phyloP scores from a whole-genome alignment of 2,888 invertebrate genomes.

The Lysandra bellargus region DNA sequence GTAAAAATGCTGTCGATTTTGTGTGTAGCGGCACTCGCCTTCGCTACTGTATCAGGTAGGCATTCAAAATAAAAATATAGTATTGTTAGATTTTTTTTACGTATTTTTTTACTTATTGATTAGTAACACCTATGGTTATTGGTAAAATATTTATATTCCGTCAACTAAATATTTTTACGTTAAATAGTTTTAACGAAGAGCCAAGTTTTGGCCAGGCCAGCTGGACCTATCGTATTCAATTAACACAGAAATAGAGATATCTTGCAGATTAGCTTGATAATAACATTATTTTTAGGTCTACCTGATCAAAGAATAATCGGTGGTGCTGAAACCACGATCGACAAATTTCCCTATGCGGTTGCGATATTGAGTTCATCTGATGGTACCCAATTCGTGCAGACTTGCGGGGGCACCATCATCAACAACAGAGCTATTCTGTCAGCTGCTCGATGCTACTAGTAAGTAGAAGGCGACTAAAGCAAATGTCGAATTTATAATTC shows the following conservation, averaged over 20 bases:
- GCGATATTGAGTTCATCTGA: not conserved
- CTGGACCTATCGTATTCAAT: no score
- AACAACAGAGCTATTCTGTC: not conserved
- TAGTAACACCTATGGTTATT: no score
- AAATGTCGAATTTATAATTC: no score
- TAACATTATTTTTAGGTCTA: not conserved
- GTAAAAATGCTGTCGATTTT: not conserved
- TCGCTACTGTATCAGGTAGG: not conserved
- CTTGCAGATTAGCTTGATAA: not conserved
- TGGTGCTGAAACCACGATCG: not conserved
- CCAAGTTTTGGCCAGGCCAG: no score
- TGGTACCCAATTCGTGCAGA: not conserved
- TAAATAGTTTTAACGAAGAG: no score
- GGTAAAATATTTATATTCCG: no score
- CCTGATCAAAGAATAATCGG: slow-evolving; percentile 10
- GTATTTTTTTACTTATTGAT: not conserved
- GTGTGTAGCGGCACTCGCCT: not conserved
- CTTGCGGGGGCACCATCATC: not conserved
- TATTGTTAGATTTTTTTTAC: not conserved
- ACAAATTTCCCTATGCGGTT: not conserved
- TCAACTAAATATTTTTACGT: no score
- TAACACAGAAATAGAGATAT: not conserved
- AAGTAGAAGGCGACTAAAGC: not conserved
- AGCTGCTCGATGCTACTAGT: not conserved
- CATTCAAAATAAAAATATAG: not conserved